phyloP scores from a whole-genome alignment of 2,888 invertebrate species.

The Lasioglossum calceatum region DNA sequence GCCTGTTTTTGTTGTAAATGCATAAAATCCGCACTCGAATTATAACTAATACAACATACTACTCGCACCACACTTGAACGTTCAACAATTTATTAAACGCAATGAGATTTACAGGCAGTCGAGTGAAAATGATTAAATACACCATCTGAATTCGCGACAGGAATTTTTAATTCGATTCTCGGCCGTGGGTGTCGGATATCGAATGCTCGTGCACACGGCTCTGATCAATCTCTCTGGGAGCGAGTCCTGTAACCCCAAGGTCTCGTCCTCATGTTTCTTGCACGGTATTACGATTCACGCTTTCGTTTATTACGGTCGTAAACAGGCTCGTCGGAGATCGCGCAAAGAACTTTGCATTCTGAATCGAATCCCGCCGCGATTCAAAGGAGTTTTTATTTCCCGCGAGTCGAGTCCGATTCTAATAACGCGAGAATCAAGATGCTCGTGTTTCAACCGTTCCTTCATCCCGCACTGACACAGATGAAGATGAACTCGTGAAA shows the following conservation, averaged over 20 bases:
- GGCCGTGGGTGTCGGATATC: neutral
- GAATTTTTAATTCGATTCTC: neutral
- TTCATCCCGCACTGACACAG: neutral
- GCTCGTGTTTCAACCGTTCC: neutral
- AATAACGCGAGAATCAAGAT: conserved; percentile 9
- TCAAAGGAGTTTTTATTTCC: conserved; percentile 16
- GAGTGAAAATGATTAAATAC: too few relatives aligned
- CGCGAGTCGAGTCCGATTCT: conserved; percentile 5
- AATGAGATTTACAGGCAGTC: too few relatives aligned
- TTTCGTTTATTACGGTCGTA: conserved; percentile 13
- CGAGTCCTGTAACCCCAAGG: neutral
- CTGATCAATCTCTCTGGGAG: neutral
- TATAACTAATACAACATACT: too few relatives aligned
- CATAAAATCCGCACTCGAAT: neutral
- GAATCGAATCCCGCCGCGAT: conserved; percentile 32
- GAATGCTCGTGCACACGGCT: neutral
- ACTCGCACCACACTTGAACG: too few relatives aligned
- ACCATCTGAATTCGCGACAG: too few relatives aligned
- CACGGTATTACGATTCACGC: neutral
- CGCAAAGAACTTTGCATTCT: conserved; percentile 16
- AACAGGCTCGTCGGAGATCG: conserved; percentile 23
- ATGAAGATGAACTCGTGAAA: neutral
- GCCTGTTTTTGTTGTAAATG: neutral
- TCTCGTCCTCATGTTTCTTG: neutral
- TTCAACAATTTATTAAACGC: too few relatives aligned